Evolutionary conservation across 2,888 invertebrate genomes (phyloP).

Genomic region (Cephus spinipes): DNA sequence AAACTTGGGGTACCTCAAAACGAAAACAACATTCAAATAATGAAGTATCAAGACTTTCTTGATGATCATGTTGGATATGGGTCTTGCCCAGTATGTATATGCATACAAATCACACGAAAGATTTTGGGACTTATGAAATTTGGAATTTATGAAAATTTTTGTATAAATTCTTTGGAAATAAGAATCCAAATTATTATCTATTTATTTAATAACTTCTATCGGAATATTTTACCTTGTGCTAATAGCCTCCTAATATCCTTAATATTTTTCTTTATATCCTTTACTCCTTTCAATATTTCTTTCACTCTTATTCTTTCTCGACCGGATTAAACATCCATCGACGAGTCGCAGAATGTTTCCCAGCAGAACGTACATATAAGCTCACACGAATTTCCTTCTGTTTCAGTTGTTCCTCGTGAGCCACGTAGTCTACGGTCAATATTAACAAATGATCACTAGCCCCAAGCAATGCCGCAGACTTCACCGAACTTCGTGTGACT

Average conservation of each 20-base stretch:
- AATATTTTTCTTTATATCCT: no score
- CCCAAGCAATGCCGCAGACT: conserved; percentile 19
- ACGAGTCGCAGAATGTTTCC: neutral
- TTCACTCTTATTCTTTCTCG: no score
- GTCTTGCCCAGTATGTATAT: no score
- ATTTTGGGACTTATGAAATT: neutral
- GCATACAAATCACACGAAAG: neutral
- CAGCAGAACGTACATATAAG: neutral
- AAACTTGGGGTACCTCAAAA: neutral
- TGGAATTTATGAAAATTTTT: no score
- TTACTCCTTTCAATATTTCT: no score
- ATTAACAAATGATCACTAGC: conserved; percentile 30
- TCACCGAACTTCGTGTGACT: conserved; percentile 24
- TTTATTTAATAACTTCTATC: no score
- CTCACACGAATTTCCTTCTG: neutral
- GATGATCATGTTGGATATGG: no score
- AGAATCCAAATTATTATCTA: no score
- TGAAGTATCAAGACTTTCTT: neutral
- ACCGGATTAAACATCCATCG: neutral
- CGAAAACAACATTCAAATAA: neutral
- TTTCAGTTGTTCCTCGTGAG: conserved; percentile 27
- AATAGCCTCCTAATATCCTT: no score
- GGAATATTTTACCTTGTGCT: no score
- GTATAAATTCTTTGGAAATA: no score
- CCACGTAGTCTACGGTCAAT: conserved; percentile 27